A percentile compares a stretch with the other conserved stretches of the same genome.
Evolutionary conservation across 2,113 vertebrate genomes (phyloP).

Genomic region (Peucedramus taeniatus): DNA sequence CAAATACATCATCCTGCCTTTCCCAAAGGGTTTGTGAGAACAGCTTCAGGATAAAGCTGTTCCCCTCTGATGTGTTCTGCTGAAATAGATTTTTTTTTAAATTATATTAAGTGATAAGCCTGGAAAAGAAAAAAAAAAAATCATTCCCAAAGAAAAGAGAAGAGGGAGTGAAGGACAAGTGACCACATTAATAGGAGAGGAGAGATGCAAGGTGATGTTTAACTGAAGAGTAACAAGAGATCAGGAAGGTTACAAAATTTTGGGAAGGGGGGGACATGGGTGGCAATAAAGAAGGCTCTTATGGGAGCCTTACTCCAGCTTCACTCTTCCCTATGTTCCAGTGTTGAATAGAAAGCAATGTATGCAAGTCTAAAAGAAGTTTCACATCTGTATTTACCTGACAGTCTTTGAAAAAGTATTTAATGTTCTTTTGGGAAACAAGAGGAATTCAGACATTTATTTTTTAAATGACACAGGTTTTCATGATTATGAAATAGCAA

Average conservation of each 20-base stretch:
- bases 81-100: background rate
- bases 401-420: background rate
- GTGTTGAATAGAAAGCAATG: background rate
- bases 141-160: background rate
- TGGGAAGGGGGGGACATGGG: accelerated
- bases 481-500: background rate
- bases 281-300: background rate
- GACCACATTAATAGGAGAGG: background rate
- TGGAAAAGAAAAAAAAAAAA: background rate
- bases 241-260: background rate
- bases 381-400: background rate
- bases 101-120: background rate
- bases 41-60: background rate
- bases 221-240: background rate
- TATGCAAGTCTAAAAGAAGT: background rate
- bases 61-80: background rate
- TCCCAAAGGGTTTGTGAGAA: background rate
- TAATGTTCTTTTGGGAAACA: background rate
- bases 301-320: background rate
- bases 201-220: background rate
- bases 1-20: background rate
- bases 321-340: background rate
- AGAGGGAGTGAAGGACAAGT: background rate
- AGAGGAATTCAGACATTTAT: background rate
- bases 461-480: background rate